Evolutionary conservation across 2,113 vertebrate genomes (phyloP).

Genomic region (Mustelus asterias): DNA sequence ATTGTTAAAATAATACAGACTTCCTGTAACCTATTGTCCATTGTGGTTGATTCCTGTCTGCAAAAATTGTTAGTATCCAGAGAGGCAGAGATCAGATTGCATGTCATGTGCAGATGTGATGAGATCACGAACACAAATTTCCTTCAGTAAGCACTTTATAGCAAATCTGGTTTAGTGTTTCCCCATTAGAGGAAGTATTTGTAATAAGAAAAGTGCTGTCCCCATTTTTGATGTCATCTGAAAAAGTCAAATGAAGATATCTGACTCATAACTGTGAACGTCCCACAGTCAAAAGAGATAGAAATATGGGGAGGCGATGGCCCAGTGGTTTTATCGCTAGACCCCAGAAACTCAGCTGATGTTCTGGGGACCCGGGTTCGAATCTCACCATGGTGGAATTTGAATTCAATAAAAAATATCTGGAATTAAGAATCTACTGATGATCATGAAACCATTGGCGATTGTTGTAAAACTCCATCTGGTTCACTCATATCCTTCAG

Average conservation of each 20-base stretch:
- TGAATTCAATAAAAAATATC: too few relatives aligned
- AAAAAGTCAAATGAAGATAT: background rate
- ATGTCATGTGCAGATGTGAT: slow-evolving; percentile 13
- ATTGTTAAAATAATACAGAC: background rate
- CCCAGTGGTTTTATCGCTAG: too few relatives aligned
- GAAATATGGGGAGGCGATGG: background rate
- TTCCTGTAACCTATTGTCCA: background rate
- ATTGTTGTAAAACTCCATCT: too few relatives aligned
- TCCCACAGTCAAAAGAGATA: background rate
- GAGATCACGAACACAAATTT: slow-evolving; percentile 3
- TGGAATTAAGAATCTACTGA: too few relatives aligned
- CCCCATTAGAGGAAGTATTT: slow-evolving; percentile 16
- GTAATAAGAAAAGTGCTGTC: background rate
- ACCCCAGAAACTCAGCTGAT: too few relatives aligned
- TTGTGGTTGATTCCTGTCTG: background rate
- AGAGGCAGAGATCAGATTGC: background rate
- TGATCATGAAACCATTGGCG: too few relatives aligned
- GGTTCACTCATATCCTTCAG: too few relatives aligned
- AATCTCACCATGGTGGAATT: too few relatives aligned
- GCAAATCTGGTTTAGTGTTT: background rate
- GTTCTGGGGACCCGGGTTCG: too few relatives aligned
- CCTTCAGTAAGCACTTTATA: background rate
- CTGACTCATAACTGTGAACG: background rate
- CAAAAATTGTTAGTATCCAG: background rate
- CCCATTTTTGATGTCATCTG: background rate